Conservation (phyloP, 1,140 invertebrate genomes). For the Pomacea maculata region DNA sequence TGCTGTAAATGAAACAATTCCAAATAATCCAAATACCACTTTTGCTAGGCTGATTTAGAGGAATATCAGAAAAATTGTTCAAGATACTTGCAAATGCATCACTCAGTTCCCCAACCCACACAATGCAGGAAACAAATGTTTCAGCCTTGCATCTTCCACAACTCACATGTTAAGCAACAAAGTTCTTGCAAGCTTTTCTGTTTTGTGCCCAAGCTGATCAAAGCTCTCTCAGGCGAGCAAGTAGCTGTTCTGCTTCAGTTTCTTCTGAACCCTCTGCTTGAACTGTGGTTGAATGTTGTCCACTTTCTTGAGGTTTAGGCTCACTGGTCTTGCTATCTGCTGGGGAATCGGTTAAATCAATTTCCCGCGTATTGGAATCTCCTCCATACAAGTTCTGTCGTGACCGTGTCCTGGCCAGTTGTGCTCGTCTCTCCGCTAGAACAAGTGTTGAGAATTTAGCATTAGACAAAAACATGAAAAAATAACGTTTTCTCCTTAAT, state of each 20-base stretch:
- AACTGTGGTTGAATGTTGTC: not conserved
- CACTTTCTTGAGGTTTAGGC: constrained; percentile 10
- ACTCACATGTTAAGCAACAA: no score
- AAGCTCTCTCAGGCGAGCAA: constrained; percentile 43
- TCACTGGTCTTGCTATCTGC: constrained; percentile 9
- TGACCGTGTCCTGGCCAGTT: constrained; percentile 56
- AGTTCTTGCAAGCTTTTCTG: no score
- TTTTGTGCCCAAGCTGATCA: not conserved
- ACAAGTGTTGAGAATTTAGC: constrained; percentile 13
- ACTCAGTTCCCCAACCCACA: no score
- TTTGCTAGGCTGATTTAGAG: no score
- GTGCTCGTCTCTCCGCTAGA: constrained; percentile 60
- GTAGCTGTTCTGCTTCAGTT: constrained; percentile 46
- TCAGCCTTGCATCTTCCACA: no score
- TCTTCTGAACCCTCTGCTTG: constrained; percentile 20
- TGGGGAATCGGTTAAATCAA: constrained; percentile 47
- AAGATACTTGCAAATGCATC: no score
- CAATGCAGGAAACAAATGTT: no score
- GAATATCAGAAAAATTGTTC: no score
- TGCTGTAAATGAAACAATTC: no score
- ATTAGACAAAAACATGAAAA: no score
- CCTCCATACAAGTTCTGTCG: constrained; percentile 48
- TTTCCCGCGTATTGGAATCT: constrained; percentile 41
- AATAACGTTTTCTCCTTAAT: no score
- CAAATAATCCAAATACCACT: no score